Evolutionary conservation across 2,797 vertebrate genomes (phyloP).

Genomic region (Fistularia tabacaria): DNA sequence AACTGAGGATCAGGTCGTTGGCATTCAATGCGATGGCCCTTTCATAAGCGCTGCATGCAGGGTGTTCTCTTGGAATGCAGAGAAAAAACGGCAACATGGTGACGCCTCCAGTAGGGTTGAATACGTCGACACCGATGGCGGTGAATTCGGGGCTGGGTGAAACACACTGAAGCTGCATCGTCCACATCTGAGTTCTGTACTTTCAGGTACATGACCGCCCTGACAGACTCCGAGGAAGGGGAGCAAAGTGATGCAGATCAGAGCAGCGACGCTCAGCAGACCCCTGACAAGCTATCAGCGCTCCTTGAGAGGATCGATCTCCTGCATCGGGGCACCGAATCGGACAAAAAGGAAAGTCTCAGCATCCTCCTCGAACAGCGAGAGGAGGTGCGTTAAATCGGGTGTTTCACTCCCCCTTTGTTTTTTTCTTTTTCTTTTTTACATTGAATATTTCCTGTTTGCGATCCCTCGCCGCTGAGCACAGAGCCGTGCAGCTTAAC

Average conservation of each 20-base stretch:
- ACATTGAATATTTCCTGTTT: not conserved
- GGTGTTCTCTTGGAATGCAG: no score
- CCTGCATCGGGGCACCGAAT: conserved; percentile 75
- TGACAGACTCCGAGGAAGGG: conserved; percentile 83
- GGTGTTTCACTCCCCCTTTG: not conserved
- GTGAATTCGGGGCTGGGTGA: not conserved
- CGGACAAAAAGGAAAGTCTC: conserved; percentile 81
- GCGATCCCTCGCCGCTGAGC: not conserved
- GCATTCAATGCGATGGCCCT: no score
- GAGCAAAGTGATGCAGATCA: conserved; percentile 49
- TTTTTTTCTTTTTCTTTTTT: not conserved
- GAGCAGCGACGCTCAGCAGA: conserved; percentile 50
- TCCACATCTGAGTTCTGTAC: conserved; percentile 3
- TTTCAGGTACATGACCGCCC: conserved; percentile 91
- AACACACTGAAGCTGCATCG: not conserved
- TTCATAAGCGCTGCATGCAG: no score
- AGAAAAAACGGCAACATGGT: no score
- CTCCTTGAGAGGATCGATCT: conserved; percentile 80
- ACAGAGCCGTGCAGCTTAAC: not conserved
- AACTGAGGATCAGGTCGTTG: no score
- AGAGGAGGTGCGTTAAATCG: conserved; percentile 73
- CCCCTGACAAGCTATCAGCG: conserved; percentile 57
- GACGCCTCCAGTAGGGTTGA: no score
- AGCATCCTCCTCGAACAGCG: conserved; percentile 76
- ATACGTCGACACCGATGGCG: not conserved